phyloP scores from a whole-genome alignment of 1,140 invertebrate genomes.

The Bombus haemorrhoidalis region DNA sequence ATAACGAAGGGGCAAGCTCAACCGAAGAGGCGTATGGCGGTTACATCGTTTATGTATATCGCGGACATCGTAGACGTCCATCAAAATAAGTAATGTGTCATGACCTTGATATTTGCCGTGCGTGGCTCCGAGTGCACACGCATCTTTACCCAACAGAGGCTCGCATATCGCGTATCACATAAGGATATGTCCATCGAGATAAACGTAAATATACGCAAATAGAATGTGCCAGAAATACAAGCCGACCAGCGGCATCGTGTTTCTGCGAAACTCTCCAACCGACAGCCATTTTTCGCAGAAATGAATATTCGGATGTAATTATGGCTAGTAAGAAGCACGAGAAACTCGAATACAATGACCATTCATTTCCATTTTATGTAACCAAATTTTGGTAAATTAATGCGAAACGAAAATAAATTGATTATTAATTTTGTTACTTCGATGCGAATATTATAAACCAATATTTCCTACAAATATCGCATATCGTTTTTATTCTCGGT shows the following conservation, averaged over 20 bases:
- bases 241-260: slow-evolving; percentile 2
- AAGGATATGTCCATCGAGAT: slow-evolving; percentile 27
- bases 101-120: background rate
- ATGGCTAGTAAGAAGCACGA: background rate
- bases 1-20: slow-evolving; percentile 66
- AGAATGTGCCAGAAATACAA: slow-evolving; percentile 33
- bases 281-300: background rate
- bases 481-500: no score
- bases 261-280: background rate
- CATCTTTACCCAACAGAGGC: no score
- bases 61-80: slow-evolving; percentile 65
- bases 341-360: background rate
- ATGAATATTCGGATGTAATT: slow-evolving; percentile 20
- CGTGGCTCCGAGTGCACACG: no score
- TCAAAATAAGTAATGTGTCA: slow-evolving; percentile 63
- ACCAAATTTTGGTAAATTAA: no score
- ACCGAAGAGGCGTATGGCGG: slow-evolving; percentile 43
- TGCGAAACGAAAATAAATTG: no score
- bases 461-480: no score
- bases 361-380: background rate
- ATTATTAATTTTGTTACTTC: no score
- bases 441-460: no score
- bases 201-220: slow-evolving; percentile 24
- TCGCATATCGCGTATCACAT: background rate
- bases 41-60: slow-evolving; percentile 69